Conservation (phyloP, 1,140 invertebrate species). For the Halictus rubicundus region DNA sequence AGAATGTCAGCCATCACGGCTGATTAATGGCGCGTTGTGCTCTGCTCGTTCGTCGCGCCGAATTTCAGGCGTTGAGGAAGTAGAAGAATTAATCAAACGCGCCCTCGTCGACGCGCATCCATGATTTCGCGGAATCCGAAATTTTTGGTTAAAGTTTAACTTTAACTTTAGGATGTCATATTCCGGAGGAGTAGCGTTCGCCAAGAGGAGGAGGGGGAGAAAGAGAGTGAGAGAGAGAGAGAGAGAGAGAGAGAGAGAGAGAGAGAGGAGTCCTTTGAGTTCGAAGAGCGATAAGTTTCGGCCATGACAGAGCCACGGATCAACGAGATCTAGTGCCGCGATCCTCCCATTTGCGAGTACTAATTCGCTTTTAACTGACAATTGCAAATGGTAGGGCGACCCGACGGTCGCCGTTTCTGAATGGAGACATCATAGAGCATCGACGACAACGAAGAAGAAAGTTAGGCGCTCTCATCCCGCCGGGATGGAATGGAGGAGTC, state of each 20-base stretch:
- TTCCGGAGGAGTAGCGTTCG: neutral
- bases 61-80: conserved; percentile 6
- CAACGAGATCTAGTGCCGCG: neutral
- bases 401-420: neutral
- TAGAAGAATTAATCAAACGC: neutral
- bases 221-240: no score
- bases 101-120: neutral
- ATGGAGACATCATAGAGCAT: neutral
- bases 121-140: neutral
- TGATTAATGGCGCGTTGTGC: neutral
- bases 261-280: no score
- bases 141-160: neutral
- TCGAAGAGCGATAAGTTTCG: no score
- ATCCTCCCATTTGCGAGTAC: neutral
- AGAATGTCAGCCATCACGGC: neutral
- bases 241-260: no score
- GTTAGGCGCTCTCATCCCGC: neutral
- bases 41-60: neutral
- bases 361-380: no score
- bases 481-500: conserved; percentile 31
- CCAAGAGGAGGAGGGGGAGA: no score
- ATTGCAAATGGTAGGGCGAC: neutral
- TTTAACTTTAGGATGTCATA: no score
- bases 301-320: no score
- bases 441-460: conserved; percentile 16